A percentile compares a stretch with the other conserved stretches of the same genome.
Evolutionary conservation across 2,888 invertebrate species (phyloP).

Genomic region (Thera britannica): DNA sequence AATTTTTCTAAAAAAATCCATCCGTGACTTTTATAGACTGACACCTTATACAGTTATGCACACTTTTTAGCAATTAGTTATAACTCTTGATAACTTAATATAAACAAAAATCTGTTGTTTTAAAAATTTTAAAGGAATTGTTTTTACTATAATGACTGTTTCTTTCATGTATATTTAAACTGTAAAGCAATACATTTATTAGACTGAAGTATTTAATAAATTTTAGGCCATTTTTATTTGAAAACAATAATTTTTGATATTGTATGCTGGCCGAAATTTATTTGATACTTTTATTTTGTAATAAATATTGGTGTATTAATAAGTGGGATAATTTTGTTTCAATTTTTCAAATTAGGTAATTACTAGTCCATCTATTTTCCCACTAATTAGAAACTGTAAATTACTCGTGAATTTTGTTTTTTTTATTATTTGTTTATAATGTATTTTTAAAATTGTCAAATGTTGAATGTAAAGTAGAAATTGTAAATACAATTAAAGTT

Average conservation of each 20-base stretch:
- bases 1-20: conserved; percentile 70
- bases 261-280: conserved; percentile 73
- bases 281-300: conserved; percentile 66
- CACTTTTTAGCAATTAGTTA: conserved; percentile 70
- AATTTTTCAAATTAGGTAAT: conserved; percentile 74
- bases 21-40: conserved; percentile 83
- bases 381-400: conserved; percentile 74
- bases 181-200: conserved; percentile 77
- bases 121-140: conserved; percentile 52
- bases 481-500: conserved; percentile 85
- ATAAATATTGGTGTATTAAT: conserved; percentile 32
- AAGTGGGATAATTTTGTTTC: conserved; percentile 66
- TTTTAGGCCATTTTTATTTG: conserved; percentile 65
- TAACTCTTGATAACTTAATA: conserved; percentile 59
- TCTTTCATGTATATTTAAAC: conserved; percentile 77
- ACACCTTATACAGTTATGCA: conserved; percentile 83
- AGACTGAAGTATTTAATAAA: conserved; percentile 81
- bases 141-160: conserved; percentile 40
- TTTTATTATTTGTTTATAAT: conserved; percentile 77
- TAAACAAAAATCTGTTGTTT: conserved; percentile 34
- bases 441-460: conserved; percentile 83
- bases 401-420: conserved; percentile 78
- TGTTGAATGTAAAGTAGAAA: conserved; percentile 84
- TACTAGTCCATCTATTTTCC: conserved; percentile 79
- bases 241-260: conserved; percentile 66